A percentile compares a stretch with the other conserved stretches of the same genome.
Conservation (phyloP, 2,797 vertebrate species). For the Bucorvus abyssinicus region DNA sequence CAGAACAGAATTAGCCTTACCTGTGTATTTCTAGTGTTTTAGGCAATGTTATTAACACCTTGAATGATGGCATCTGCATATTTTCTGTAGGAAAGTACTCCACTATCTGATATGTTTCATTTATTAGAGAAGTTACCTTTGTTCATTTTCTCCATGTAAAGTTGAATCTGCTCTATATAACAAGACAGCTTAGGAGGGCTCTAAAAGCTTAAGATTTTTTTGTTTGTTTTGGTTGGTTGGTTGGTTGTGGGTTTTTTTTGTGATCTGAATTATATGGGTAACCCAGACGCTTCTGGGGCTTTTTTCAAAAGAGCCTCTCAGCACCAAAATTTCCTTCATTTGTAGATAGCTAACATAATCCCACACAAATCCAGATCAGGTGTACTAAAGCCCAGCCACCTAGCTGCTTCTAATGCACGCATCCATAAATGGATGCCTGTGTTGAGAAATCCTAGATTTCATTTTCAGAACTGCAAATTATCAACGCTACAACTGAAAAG, state of each 20-base stretch:
- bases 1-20: not conserved
- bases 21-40: not conserved
- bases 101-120: not conserved
- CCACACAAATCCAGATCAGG: not conserved
- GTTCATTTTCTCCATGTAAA: not conserved
- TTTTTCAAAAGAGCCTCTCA: not conserved
- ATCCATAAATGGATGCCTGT: not conserved
- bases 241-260: too few relatives aligned
- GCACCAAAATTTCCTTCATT: not conserved
- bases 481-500: not conserved
- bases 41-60: not conserved
- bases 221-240: too few relatives aligned
- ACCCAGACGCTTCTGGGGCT: not conserved
- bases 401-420: not conserved
- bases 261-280: not conserved
- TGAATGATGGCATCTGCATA: not conserved
- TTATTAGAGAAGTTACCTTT: not conserved
- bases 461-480: not conserved
- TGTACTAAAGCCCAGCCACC: not conserved
- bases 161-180: not conserved
- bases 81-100: not conserved
- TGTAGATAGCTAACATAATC: not conserved
- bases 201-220: not conserved
- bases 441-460: not conserved
- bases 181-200: not conserved